Evolutionary conservation across 2,888 invertebrate genomes (phyloP).

Genomic region (Spatulosminthurus flaviceps): DNA sequence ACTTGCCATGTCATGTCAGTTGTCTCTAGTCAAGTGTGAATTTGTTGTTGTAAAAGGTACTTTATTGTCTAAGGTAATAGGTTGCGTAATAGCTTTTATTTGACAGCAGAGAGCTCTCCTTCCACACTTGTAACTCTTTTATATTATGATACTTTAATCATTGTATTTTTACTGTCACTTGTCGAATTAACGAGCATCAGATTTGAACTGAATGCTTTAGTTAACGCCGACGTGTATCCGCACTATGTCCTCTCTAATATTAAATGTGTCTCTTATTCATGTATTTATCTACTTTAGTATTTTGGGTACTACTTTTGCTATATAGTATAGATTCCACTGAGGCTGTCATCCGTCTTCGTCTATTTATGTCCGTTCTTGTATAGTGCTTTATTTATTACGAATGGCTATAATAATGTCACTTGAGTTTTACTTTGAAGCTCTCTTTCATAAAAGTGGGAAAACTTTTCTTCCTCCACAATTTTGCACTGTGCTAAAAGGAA

Average conservation of each 20-base stretch:
- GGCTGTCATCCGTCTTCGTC: too few relatives aligned
- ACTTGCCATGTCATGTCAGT: constrained; percentile 50
- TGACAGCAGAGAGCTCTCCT: constrained; percentile 47
- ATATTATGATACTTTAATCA: constrained; percentile 46
- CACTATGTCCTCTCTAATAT: neutral
- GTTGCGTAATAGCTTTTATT: constrained; percentile 46
- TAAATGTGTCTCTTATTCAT: neutral
- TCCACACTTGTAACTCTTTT: constrained; percentile 30
- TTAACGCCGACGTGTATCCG: constrained; percentile 13
- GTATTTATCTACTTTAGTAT: too few relatives aligned
- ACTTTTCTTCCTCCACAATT: neutral
- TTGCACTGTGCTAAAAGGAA: neutral
- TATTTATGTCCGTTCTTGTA: too few relatives aligned
- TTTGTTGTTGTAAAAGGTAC: constrained; percentile 44
- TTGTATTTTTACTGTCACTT: constrained; percentile 34
- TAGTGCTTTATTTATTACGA: too few relatives aligned
- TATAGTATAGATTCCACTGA: too few relatives aligned
- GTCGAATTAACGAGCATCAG: constrained; percentile 28
- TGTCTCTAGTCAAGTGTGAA: constrained; percentile 48
- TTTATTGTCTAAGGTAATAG: constrained; percentile 48
- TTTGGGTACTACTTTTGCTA: too few relatives aligned
- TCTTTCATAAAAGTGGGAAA: too few relatives aligned
- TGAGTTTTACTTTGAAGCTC: too few relatives aligned
- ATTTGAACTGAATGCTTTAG: constrained; percentile 5
- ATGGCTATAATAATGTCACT: too few relatives aligned